Percentiles rank a stretch among this genome's conserved stretches.
Conservation (phyloP, 2,113 vertebrate genomes). For the Prionailurus bengalensis region DNA sequence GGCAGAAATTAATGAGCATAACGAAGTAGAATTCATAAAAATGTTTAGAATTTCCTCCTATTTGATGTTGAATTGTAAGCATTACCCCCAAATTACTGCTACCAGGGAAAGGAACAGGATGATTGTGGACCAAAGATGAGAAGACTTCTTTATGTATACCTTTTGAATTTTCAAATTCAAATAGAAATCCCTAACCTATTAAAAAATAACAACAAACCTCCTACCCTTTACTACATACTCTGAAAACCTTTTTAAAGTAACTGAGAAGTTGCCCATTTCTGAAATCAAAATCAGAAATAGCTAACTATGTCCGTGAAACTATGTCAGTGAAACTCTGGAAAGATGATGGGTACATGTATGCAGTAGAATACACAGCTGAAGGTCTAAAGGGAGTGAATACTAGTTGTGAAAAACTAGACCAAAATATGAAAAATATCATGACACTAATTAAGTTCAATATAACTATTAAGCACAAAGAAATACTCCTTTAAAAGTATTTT, state of each 20-base stretch:
- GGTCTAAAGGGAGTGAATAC: conserved; percentile 59
- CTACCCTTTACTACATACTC: background rate
- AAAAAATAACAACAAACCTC: background rate
- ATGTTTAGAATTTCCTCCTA: conserved; percentile 1
- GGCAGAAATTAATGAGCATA: background rate
- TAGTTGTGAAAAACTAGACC: background rate
- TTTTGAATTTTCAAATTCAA: conserved; percentile 20
- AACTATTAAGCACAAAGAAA: background rate
- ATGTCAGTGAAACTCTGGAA: background rate
- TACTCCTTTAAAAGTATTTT: background rate
- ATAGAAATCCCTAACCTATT: background rate
- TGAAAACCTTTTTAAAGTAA: conserved; percentile 57
- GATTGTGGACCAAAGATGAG: background rate
- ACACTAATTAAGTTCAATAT: background rate
- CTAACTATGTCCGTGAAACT: background rate
- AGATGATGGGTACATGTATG: background rate
- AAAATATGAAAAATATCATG: background rate
- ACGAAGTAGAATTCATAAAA: background rate
- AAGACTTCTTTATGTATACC: background rate
- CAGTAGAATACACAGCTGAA: background rate
- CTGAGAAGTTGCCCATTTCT: background rate
- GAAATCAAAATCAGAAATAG: conserved; percentile 4
- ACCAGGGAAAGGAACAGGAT: background rate
- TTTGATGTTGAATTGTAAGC: background rate
- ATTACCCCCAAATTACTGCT: background rate